Conservation (phyloP, 2,888 invertebrate genomes). For the Nymphalis c-album region DNA sequence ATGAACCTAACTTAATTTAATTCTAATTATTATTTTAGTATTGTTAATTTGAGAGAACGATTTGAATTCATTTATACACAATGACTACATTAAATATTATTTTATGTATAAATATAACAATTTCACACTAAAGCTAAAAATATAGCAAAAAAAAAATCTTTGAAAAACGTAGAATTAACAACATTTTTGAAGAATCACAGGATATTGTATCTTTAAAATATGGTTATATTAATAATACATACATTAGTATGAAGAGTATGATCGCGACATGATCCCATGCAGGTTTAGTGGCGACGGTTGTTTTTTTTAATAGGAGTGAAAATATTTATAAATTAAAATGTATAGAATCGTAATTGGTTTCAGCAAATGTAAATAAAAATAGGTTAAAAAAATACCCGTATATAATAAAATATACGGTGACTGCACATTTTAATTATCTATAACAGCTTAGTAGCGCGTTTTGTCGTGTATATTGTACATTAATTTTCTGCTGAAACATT, state of each 20-base stretch:
- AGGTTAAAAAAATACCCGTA: constrained; percentile 26
- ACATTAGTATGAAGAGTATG: neutral
- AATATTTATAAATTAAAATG: constrained; percentile 9
- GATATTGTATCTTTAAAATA: too few relatives aligned
- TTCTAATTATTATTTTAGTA: too few relatives aligned
- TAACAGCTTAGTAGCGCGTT: constrained; percentile 5
- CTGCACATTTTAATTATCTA: constrained; percentile 15
- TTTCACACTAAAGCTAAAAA: too few relatives aligned
- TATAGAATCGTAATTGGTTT: constrained; percentile 11
- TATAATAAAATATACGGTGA: constrained; percentile 28
- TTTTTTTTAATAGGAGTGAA: neutral
- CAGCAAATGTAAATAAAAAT: constrained; percentile 28
- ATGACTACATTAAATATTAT: too few relatives aligned
- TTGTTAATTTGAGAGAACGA: too few relatives aligned
- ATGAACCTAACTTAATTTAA: too few relatives aligned
- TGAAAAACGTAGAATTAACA: too few relatives aligned
- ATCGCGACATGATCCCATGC: constrained; percentile 3
- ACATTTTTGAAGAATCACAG: too few relatives aligned
- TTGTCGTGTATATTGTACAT: constrained; percentile 21
- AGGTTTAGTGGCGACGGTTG: neutral
- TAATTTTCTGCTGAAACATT: constrained; percentile 31
- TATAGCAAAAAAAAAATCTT: too few relatives aligned
- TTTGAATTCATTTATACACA: too few relatives aligned
- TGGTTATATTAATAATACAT: neutral
- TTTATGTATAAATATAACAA: too few relatives aligned